These are phyloP conservation scores for Triops cancriformis DNA, from an alignment of 1,140 invertebrate genomes.

Conservation along the genomic window DNA sequence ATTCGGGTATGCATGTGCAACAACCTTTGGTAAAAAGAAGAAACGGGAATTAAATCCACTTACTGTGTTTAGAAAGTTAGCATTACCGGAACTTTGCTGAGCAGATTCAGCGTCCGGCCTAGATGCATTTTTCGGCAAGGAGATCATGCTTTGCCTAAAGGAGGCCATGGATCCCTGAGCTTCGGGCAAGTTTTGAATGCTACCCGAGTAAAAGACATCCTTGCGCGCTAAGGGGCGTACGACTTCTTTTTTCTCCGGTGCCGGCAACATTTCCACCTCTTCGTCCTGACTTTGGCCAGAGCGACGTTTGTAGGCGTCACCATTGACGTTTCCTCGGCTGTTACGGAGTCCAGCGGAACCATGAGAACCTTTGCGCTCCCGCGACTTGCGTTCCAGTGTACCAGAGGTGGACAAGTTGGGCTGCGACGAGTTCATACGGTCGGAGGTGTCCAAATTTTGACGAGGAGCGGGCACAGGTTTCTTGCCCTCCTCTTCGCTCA, in stretches of 20 bases:
- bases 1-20: slow-evolving; percentile 70
- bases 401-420: background rate
- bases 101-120: background rate
- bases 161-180: slow-evolving; percentile 83
- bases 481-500: background rate
- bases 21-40: slow-evolving; percentile 17
- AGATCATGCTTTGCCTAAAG: slow-evolving; percentile 73
- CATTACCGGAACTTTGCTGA: slow-evolving; percentile 19
- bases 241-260: slow-evolving; percentile 55
- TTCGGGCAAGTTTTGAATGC: slow-evolving; percentile 79
- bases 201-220: slow-evolving; percentile 97
- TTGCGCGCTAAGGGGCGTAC: slow-evolving; percentile 87
- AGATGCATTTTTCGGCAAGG: slow-evolving; percentile 47
- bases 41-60: background rate
- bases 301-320: slow-evolving; percentile 17
- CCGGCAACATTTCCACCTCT: slow-evolving; percentile 38
- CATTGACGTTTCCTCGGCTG: slow-evolving; percentile 18
- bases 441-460: background rate
- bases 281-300: slow-evolving; percentile 22
- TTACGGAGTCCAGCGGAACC: slow-evolving; percentile 14
- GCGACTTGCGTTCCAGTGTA: background rate
- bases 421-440: background rate
- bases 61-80: background rate
- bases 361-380: background rate
- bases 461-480: background rate